phyloP scores from a whole-genome alignment of 2,888 invertebrate species.

The Hyles lineata region DNA sequence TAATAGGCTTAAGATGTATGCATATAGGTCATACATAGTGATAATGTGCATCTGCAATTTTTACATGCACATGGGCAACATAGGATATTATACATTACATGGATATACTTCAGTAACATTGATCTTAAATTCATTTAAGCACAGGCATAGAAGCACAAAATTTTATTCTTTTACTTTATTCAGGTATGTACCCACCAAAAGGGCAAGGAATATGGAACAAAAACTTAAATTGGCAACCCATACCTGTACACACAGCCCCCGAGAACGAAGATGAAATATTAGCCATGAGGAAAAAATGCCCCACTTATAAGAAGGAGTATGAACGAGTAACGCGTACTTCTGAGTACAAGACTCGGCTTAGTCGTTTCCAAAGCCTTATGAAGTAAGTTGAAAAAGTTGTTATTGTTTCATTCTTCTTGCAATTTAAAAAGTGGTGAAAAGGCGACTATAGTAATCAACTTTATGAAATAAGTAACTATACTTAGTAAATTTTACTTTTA shows the following conservation, averaged over 20 bases:
- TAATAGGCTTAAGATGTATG: neutral
- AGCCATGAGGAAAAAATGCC: conserved; percentile 86
- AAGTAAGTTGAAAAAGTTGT: conserved; percentile 61
- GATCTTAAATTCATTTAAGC: too few species aligned
- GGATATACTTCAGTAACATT: too few species aligned
- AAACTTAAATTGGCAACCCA: conserved; percentile 89
- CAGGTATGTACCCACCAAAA: conserved; percentile 88
- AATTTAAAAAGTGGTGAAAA: neutral
- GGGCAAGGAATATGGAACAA: conserved; percentile 85
- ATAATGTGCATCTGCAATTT: neutral
- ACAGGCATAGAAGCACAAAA: neutral
- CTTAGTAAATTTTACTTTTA: too few species aligned
- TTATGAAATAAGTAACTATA: neutral
- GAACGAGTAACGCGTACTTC: conserved; percentile 78
- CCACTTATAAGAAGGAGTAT: conserved; percentile 86
- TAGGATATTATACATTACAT: too few species aligned
- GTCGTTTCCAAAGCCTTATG: conserved; percentile 86
- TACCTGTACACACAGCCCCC: conserved; percentile 90
- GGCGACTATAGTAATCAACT: neutral
- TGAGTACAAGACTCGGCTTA: conserved; percentile 82
- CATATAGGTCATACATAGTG: neutral
- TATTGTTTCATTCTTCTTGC: neutral
- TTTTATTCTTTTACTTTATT: neutral
- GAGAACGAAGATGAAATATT: conserved; percentile 86
- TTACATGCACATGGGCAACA: neutral